Conservation (phyloP, 2,113 vertebrate species). For the Oryzias melastigma region DNA sequence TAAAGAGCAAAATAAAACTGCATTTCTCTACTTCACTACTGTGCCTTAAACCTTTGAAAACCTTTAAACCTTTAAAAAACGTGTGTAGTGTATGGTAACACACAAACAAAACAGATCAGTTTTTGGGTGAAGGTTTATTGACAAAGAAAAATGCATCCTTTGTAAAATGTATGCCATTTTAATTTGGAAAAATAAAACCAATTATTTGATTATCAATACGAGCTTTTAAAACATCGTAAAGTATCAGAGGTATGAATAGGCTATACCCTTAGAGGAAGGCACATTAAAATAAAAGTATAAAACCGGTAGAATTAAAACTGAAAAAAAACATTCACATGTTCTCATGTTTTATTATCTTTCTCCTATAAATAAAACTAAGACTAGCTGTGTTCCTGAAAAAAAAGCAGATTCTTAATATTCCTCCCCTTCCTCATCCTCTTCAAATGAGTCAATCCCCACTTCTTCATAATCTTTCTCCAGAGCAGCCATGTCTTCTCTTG, state of each 20-base stretch:
- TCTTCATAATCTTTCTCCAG: slow-evolving; percentile 77
- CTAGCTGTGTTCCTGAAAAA: slow-evolving; percentile 1
- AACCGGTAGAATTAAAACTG: slow-evolving; percentile 2
- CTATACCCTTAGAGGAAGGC: neutral
- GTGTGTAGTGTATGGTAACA: neutral
- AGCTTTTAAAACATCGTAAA: no score
- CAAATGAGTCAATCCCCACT: slow-evolving; percentile 67
- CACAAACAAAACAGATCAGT: neutral
- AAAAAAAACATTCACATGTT: slow-evolving; percentile 2
- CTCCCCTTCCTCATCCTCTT: slow-evolving; percentile 65
- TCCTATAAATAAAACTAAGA: slow-evolving; percentile 3
- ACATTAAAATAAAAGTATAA: neutral
- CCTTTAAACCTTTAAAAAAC: no score
- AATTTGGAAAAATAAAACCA: neutral
- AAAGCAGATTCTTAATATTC: slow-evolving; percentile 53
- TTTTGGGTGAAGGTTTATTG: slow-evolving; percentile 24
- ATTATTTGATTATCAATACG: neutral
- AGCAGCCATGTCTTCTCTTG: slow-evolving; percentile 73
- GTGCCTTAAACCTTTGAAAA: no score
- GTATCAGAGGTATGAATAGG: no score
- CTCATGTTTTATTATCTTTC: neutral
- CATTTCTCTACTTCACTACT: no score
- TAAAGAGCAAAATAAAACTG: no score
- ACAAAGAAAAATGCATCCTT: no score
- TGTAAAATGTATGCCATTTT: no score